These are phyloP conservation scores for Meteorus colon DNA, from an alignment of 2,888 invertebrate genomes.

Conservation along the genomic window DNA sequence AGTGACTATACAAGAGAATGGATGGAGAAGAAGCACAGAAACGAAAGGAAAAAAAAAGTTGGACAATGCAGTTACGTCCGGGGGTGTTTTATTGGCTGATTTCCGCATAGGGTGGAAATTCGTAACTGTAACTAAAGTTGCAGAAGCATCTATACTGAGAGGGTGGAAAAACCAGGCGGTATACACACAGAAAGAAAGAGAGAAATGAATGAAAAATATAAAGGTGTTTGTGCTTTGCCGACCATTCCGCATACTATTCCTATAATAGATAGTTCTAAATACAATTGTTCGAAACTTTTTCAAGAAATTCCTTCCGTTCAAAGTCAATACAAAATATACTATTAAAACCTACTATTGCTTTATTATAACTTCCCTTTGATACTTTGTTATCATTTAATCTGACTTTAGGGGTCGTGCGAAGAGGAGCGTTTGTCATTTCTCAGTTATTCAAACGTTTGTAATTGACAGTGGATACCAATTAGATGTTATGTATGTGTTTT, in stretches of 20 bases:
- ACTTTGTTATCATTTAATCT: slow-evolving; percentile 18
- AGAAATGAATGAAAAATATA: slow-evolving; percentile 12
- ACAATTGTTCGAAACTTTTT: slow-evolving; percentile 30
- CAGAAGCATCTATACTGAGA: slow-evolving; percentile 15
- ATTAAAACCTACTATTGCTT: neutral
- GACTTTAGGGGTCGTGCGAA: slow-evolving; percentile 42
- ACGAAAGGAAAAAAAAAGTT: slow-evolving; percentile 59
- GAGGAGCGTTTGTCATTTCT: slow-evolving; percentile 31
- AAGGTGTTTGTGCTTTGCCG: slow-evolving; percentile 41
- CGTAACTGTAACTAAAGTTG: slow-evolving; percentile 44
- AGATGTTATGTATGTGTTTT: neutral
- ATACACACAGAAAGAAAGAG: neutral
- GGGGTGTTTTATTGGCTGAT: slow-evolving; percentile 71
- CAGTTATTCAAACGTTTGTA: slow-evolving; percentile 32
- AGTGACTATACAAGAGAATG: slow-evolving; percentile 46
- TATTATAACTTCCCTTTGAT: neutral
- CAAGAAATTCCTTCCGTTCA: slow-evolving; percentile 28
- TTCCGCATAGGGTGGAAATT: slow-evolving; percentile 70
- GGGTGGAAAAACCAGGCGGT: slow-evolving; percentile 3
- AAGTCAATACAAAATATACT: slow-evolving; percentile 9
- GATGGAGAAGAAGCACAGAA: slow-evolving; percentile 36
- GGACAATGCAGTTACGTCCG: slow-evolving; percentile 66
- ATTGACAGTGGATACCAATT: neutral
- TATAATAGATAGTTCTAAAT: neutral
- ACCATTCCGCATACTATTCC: slow-evolving; percentile 17